phyloP scores from a whole-genome alignment of 2,888 invertebrate genomes.

The Punctoribates punctum region DNA sequence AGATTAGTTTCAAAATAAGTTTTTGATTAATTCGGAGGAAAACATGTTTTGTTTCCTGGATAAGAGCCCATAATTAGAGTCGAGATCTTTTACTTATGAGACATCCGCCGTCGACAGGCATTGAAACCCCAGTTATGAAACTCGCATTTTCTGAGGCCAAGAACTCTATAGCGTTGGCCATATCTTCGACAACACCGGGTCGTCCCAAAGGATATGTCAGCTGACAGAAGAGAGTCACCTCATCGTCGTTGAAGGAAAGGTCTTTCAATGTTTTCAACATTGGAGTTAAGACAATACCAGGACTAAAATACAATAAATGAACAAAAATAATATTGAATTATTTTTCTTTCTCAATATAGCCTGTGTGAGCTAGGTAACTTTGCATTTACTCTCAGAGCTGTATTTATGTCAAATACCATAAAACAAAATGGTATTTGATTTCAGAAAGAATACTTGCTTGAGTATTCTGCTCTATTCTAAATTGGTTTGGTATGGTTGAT shows the following conservation, averaged over 20 bases:
- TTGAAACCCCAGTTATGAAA: neutral
- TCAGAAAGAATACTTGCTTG: no score
- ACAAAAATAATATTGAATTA: no score
- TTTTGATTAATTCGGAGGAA: no score
- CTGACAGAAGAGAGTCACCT: neutral
- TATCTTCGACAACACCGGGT: neutral
- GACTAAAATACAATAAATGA: neutral
- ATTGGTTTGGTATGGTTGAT: no score
- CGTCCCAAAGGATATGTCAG: neutral
- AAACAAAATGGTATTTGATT: no score
- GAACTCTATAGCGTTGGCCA: neutral
- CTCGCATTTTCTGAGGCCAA: neutral
- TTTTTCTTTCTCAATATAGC: no score
- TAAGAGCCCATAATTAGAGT: neutral
- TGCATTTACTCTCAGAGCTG: no score
- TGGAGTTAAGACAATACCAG: conserved; percentile 6
- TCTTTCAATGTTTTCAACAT: neutral
- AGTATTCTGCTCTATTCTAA: no score
- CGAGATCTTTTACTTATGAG: neutral
- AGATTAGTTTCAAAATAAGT: no score
- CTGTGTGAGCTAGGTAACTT: no score
- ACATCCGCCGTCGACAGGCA: conserved; percentile 18
- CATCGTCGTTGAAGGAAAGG: neutral
- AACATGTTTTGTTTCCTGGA: neutral
- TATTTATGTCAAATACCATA: no score